Evolutionary conservation across 2,888 invertebrate genomes (phyloP), one percentile per base, ranked within the genome.

Genomic region (Lasius platythorax): DNA sequence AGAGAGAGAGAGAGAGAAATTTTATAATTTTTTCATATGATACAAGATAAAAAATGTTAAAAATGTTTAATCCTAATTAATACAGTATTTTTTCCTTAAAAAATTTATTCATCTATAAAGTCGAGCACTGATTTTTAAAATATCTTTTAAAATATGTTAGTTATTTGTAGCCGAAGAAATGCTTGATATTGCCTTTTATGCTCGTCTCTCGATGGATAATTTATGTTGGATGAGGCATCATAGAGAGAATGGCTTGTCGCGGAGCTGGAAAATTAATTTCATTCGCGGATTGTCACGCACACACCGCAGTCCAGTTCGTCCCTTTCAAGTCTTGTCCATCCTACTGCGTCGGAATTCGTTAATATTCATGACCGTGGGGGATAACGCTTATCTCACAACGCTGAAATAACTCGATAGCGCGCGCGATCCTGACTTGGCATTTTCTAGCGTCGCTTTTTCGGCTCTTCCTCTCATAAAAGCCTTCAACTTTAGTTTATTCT

Each of bases 351-450:
- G 90, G 89, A 91, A 91, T 90, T 91, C 92, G 93, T 94, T 94
- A 94, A 94, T 94, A 94, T 94, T 94, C 94, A 94, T 94, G 92
- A 92, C 90, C 89, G 85, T 85, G 87, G 88, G 88, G 91, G 90
- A 93, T 93, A 93, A 93, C 92, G 93, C 93, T 94, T 93, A 94
- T 94, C 93, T 93, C 88, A 87, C 75, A 75, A 46, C 91, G 89
- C 93, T 93, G 93, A 93, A 94, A 94, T 93, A 93, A 93, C 93
- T 93, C 92, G 93, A 93, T 94, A 93, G 92, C 91, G 89, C 88
- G 87, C 58, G 89, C 88, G 90, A 91, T 93, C 91, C 93, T 93
- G 92, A 93, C 93, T 92, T 92, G 89, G 79, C 92, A 90, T 91
- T 93, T 93, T 93, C 92, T 93, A 91, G 90, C 91, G 85, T 87